A percentile compares a stretch with the other conserved stretches of the same genome.
These are phyloP conservation scores for Drosophila pruinosa DNA, from an alignment of 1,140 invertebrate species.

Conservation along the genomic window DNA sequence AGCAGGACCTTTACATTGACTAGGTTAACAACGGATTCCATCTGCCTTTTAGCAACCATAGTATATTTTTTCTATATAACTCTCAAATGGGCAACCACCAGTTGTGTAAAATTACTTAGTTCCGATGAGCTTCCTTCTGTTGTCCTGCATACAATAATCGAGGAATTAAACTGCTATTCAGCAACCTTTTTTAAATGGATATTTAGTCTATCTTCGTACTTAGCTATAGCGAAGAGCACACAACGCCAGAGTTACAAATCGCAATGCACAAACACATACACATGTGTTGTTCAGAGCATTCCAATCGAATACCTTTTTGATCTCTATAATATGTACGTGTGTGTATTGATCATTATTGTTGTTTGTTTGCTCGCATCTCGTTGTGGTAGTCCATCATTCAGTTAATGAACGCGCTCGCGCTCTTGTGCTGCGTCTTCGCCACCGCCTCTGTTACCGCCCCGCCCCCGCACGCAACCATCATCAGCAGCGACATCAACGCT, in stretches of 20 bases:
- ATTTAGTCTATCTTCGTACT: too few relatives aligned
- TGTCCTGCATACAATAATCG: too few relatives aligned
- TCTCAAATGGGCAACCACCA: too few relatives aligned
- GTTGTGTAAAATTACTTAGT: too few relatives aligned
- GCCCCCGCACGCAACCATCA: constrained; percentile 3
- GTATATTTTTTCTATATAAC: too few relatives aligned
- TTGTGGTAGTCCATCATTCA: constrained; percentile 65
- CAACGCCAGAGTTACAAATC: constrained; percentile 1
- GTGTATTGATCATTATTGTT: constrained; percentile 39
- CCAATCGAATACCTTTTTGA: constrained; percentile 41
- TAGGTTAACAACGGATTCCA: too few relatives aligned
- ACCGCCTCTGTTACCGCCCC: constrained; percentile 6
- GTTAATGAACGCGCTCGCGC: constrained; percentile 52
- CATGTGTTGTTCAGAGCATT: constrained; percentile 22
- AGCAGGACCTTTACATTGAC: too few relatives aligned
- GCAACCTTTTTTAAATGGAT: too few relatives aligned
- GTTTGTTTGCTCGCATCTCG: constrained; percentile 33
- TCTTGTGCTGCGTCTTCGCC: constrained; percentile 14
- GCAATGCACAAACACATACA: constrained; percentile 1
- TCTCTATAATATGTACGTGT: constrained; percentile 3
- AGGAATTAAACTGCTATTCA: too few relatives aligned
- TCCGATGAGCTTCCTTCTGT: too few relatives aligned
- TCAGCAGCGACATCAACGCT: constrained; percentile 39
- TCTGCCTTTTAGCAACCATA: too few relatives aligned
- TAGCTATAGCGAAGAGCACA: too few relatives aligned